Conservation (phyloP, 1,140 invertebrate genomes). For the Drosophila ambigua region DNA sequence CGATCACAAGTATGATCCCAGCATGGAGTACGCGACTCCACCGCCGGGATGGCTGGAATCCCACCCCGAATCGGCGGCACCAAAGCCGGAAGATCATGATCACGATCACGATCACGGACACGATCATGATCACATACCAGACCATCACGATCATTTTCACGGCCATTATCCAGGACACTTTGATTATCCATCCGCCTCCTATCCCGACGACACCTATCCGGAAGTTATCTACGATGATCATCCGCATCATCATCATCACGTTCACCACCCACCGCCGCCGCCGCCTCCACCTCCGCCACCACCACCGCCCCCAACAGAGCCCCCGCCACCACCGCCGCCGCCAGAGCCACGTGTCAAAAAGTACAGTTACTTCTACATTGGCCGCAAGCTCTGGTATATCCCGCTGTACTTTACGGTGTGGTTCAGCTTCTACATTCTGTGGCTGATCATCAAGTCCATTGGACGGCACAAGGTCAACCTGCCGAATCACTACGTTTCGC, state of each 20-base stretch:
- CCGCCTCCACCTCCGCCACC: conserved; percentile 78
- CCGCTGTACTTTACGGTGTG: conserved; percentile 93
- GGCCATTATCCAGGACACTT: conserved; percentile 48
- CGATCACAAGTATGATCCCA: conserved; percentile 70
- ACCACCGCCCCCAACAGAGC: conserved; percentile 83
- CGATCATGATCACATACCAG: conserved; percentile 35
- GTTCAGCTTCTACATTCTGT: conserved; percentile 91
- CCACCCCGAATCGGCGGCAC: conserved; percentile 68
- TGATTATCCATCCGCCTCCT: conserved; percentile 44
- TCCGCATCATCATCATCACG: conserved; percentile 76
- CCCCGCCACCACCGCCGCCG: conserved; percentile 84
- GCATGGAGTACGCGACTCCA: conserved; percentile 76
- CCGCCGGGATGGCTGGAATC: conserved; percentile 75
- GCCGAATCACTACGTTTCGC: conserved; percentile 77
- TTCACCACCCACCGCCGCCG: conserved; percentile 68
- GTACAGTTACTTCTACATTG: conserved; percentile 92
- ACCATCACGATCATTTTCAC: conserved; percentile 66
- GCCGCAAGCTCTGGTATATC: conserved; percentile 92
- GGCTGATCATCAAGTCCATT: conserved; percentile 91
- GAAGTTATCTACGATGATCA: conserved; percentile 78
- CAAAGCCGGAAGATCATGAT: conserved; percentile 55
- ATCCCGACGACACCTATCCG: conserved; percentile 35
- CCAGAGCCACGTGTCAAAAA: conserved; percentile 88
- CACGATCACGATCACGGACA: conserved; percentile 25
- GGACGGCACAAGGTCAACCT: conserved; percentile 88